Conservation (phyloP, 92 coral and sea anemone genomes). For the Plumapathes pennacea region DNA sequence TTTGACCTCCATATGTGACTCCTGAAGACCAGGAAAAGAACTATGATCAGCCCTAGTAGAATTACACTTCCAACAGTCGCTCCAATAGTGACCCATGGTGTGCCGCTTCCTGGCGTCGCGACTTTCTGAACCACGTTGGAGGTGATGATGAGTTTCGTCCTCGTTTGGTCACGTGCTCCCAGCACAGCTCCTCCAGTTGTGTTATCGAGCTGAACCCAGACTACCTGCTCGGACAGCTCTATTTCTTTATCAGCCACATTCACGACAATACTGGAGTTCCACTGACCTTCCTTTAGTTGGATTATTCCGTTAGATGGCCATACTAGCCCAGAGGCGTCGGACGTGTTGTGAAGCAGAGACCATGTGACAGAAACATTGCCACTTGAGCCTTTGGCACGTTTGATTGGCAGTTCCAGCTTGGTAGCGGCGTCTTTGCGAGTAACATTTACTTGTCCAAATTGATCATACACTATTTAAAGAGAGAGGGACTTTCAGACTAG, state of each 20-base stretch:
- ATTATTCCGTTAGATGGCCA: conserved; percentile 77
- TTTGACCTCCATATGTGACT: too few species aligned
- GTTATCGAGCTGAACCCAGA: conserved; percentile 57
- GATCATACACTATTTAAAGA: conserved; percentile 49
- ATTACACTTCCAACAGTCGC: too few species aligned
- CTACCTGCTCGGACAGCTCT: conserved; percentile 36
- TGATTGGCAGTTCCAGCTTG: conserved; percentile 68
- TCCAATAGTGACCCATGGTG: too few species aligned
- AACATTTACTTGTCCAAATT: conserved; percentile 57
- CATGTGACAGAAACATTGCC: conserved; percentile 76
- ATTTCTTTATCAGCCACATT: conserved; percentile 48
- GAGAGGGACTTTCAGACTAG: too few species aligned
- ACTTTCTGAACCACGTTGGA: too few species aligned
- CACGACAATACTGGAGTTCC: conserved; percentile 70
- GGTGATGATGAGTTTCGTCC: conserved; percentile 47
- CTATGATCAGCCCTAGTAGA: too few species aligned
- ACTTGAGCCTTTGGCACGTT: conserved; percentile 87
- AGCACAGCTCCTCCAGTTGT: conserved; percentile 77
- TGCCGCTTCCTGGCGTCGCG: too few species aligned
- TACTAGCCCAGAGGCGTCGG: conserved; percentile 25
- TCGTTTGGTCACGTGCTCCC: conserved; percentile 58
- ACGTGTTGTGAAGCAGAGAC: conserved; percentile 69
- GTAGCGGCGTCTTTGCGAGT: conserved; percentile 51
- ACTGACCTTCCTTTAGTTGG: conserved; percentile 63
- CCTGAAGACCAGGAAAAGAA: too few species aligned